Percentiles rank a stretch among this genome's conserved stretches.
Conservation (phyloP, 1,140 invertebrate species). For the Brachionus paranguensis region DNA sequence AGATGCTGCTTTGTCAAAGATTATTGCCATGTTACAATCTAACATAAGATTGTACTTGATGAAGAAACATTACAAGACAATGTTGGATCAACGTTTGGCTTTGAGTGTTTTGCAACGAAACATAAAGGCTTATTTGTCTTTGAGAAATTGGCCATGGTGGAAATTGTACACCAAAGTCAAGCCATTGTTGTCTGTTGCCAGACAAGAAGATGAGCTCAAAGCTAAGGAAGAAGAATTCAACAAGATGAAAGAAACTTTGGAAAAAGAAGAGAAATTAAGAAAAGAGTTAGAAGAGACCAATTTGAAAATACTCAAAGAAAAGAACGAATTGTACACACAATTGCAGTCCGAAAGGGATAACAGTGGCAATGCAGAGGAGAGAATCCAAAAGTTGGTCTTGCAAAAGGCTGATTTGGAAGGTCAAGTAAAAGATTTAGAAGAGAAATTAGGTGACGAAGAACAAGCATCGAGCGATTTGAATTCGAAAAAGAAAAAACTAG, state of each 20-base stretch:
- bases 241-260: constrained; percentile 85
- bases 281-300: constrained; percentile 93
- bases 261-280: constrained; percentile 86
- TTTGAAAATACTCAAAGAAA: constrained; percentile 72
- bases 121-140: constrained; percentile 91
- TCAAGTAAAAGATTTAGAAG: constrained; percentile 91
- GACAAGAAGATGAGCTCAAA: constrained; percentile 96
- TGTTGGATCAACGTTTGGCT: constrained; percentile 94
- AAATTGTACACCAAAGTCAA: constrained; percentile 97
- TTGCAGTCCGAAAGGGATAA: constrained; percentile 76
- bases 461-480: constrained; percentile 85
- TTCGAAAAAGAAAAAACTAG: constrained; percentile 89
- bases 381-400: constrained; percentile 79
- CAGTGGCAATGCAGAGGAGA: constrained; percentile 77
- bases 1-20: constrained; percentile 95
- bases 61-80: constrained; percentile 84
- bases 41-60: constrained; percentile 79
- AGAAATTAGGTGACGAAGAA: constrained; percentile 87
- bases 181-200: constrained; percentile 93
- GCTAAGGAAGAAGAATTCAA: constrained; percentile 90
- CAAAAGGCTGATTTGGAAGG: constrained; percentile 94
- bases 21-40: constrained; percentile 96
- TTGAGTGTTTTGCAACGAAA: constrained; percentile 96
- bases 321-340: constrained; percentile 76
- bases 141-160: constrained; percentile 99